Base-by-base conservation (phyloP, 2,888 invertebrate genomes). In the Polylopha cassiicola region DNA sequence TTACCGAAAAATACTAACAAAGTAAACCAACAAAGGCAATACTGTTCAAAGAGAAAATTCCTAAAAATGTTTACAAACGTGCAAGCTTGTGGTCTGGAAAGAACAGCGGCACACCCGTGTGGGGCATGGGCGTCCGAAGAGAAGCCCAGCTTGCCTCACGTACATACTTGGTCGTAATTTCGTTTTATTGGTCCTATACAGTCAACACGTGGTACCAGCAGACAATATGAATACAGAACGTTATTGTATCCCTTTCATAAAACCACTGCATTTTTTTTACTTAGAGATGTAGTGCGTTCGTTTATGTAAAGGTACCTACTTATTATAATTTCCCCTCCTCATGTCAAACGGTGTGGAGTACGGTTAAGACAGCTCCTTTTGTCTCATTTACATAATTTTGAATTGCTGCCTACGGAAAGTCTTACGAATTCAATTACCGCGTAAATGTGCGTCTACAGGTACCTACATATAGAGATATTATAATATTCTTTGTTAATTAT, bases 121-220 rank as follows among this genome's bases (percentile, higher is more conserved):
- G 31, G 38, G 20, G 20, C 31, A 15, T 6, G 6, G 7, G 14
- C 29, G 7, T 8, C 32, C n/a, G n/a, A n/a, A n/a, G n/a, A n/a
- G n/a, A 21, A 20, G 34, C 34, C 15, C 29, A 23, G 51, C 51
- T 49, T 47, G 46, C 46, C 48, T 52, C 61, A 50, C 61, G 62
- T 55, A 61, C 58, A 46, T 18, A 9, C 29, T 23, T 45, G 45
- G 38, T 47, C 53, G 58, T 65, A 67, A 67, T 70, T 63, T 55
- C 56, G 61, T 54, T 60, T 68, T 67, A 70, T 72, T 65, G 62
- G 56, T 61, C 63, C 58, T 58, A 55, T 61, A 63, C 60, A 55
- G 57, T 57, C 58, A 55, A 67, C 66, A 65, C 59, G 60, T 67
- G 60, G 60, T 65, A 57, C 54, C 51, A 57, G 46, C 55, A 33